Evolutionary conservation across 2,797 vertebrate species (phyloP), one percentile per base, ranked within the genome.

Genomic region (Megalops cyprinoides): DNA sequence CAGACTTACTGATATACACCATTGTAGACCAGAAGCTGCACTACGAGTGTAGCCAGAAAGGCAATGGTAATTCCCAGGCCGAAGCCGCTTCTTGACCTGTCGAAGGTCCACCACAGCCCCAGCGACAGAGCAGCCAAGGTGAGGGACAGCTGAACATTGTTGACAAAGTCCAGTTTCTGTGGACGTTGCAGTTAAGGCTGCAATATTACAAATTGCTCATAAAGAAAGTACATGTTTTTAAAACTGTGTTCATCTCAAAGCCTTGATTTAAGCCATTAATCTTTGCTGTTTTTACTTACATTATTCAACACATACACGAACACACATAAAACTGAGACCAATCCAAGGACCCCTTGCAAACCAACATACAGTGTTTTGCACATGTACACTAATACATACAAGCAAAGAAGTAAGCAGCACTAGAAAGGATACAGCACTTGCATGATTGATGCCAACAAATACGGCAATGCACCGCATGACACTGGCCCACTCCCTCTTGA

Each of bases 401-500:
- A n/a, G n/a, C n/a, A n/a, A n/a, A n/a, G n/a, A n/a, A n/a, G n/a
- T n/a, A n/a, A n/a, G n/a, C n/a, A n/a, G n/a, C n/a, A n/a, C n/a
- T n/a, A n/a, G n/a, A n/a, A 95, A 99, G 98, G 98, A 99, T 99
- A 99, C 98, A 89, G 96, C 98, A 76, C 98, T 99, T 82, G 98
- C 98, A 0, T 99, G 98, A 92, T 99, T 99, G 89, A 99, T 99
- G 83, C 98, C 98, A 0, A 99, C 98, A 0, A 99, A 99, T 10
- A 99, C 98, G 0, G 98, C 98, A 55, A 99, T 97, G 76, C 98
- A 99, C 83, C 98, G 95, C 97, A 99, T 99, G 65, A 99, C 98
- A 23, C 98, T 99, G 87, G 98, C 98, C 98, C 98, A 99, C 84
- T 99, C 98, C 82, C 98, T 91, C 95, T 99, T 99, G 90, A 99